Evolutionary conservation across 2,113 vertebrate species (phyloP), one percentile per base, ranked within the genome.

Genomic region (Phaethon lepturus): DNA sequence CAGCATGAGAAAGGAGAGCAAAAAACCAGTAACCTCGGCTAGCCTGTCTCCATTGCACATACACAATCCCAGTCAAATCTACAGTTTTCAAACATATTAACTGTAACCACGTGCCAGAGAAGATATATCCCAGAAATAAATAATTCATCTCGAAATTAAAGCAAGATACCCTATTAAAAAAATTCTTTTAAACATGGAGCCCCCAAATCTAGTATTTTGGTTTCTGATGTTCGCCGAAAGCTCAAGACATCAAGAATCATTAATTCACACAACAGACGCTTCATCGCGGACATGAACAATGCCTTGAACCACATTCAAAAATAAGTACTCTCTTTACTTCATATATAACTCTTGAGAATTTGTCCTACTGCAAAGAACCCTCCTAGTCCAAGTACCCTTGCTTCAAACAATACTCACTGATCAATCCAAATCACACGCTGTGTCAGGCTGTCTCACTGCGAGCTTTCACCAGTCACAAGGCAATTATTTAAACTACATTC

Each of bases 351-450:
- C 68, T 38, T 68, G 23, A 89, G 56, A 88, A 90, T 80, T 73
- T 1, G 0, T 78, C 81, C 69, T 66, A n/a, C 33, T 66, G 66
- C 53, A 90, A 84, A 85, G 55, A 88, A 69, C 7, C 15, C 52
- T 90, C 60, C 71, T 63, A 64, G 53, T 31, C 69, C 47, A 93
- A 66, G 63, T 50, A 42, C 31, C 73, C 40, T 60, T 45, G 68
- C 35, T 93, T 78, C 78, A 96, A 87, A 92, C 67, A 92, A 33
- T 87, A 40, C 31, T 66, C 7, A 9, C 52, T 96, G 83, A 93
- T 89, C 80, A 93, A 58, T 78, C 78, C 35, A 87, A 93, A 67
- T 49, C 56, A 76, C 50, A 66, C 40, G 67, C 59, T 40, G 52
- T 19, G 38, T 15, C 69, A n/a, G 11, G 31, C 33, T 72, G 20